Base-by-base conservation (phyloP, 2,888 invertebrate species). In the Allophyes oxyacanthae region DNA sequence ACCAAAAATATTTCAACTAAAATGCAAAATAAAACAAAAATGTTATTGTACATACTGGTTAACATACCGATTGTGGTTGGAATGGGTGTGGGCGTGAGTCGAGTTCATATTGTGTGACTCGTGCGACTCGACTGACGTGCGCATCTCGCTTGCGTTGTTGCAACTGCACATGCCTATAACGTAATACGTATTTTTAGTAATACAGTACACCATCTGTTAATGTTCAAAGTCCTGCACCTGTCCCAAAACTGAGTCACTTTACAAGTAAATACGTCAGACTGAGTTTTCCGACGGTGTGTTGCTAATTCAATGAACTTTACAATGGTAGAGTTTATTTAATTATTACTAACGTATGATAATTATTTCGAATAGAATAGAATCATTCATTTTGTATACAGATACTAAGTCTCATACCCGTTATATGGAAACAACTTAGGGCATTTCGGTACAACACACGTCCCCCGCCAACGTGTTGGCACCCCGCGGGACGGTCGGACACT, bases 81-180 rank as follows among this genome's bases (percentile, higher is more conserved):
- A 86, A 67, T 87, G 81, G 28, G 83, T 46, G 67, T 89, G 89
- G 50, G 84, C 76, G 57, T 90, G 86, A 44, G 83, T 71, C n/a
- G 87, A 86, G 75, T 89, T 90, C 69, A 86, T 74, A 20, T 20
- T 20, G 59, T 91, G 90, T 13, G 89, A 84, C 72, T 92, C 92
- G 54, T 92, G 90, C 32, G 92, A 91, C 67, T 93, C 93, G 52
- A 92, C 71, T 3, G 93, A 94, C 15, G 88, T 77, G 52, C 93
- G 89, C 79, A 88, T 64, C 58, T 91, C 92, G 46, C 69, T 80
- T 10, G 78, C 84, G 55, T 85, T 89, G 75, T 84, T 90, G 72
- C 92, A 92, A 76, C 86, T 92, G 77, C 92, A 92, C 51, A 92
- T 85, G 76, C 94, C 95, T 93, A 91, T 62, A 84, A 90, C 75